phyloP scores from a whole-genome alignment of 2,888 invertebrate species.

The Pinctada fucata region DNA sequence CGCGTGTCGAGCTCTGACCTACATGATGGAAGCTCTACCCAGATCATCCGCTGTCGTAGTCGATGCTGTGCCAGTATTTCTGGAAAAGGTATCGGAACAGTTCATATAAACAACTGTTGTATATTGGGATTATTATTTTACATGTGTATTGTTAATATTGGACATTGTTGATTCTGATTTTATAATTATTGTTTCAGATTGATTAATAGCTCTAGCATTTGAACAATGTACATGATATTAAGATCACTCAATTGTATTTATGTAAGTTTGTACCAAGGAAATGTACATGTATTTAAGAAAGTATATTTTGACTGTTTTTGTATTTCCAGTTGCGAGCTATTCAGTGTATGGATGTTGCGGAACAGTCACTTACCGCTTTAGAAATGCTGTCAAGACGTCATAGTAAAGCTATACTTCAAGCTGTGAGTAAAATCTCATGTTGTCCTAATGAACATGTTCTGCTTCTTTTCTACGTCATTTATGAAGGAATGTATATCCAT shows the following conservation, averaged over 20 bases:
- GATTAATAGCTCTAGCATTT: no score
- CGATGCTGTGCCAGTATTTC: constrained; percentile 96
- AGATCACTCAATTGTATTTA: no score
- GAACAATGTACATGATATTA: no score
- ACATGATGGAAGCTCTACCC: constrained; percentile 99
- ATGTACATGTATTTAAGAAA: neutral
- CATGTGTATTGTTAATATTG: neutral
- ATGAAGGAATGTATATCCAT: no score
- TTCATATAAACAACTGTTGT: no score
- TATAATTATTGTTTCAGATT: no score
- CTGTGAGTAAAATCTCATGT: constrained; percentile 63
- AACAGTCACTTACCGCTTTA: constrained; percentile 96
- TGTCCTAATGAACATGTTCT: no score
- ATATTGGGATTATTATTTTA: neutral
- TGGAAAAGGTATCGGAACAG: constrained; percentile 83
- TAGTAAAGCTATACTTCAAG: constrained; percentile 92
- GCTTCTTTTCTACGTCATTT: no score
- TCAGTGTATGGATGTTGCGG: constrained; percentile 99
- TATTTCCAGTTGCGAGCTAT: constrained; percentile 88
- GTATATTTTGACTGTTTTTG: neutral
- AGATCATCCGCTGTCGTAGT: constrained; percentile 95
- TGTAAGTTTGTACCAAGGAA: no score
- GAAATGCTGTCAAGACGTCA: constrained; percentile 98
- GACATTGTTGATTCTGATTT: neutral
- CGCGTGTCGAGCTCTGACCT: constrained; percentile 97